Conservation (phyloP, 1,140 invertebrate species). For the Caenorhabditis latens region DNA sequence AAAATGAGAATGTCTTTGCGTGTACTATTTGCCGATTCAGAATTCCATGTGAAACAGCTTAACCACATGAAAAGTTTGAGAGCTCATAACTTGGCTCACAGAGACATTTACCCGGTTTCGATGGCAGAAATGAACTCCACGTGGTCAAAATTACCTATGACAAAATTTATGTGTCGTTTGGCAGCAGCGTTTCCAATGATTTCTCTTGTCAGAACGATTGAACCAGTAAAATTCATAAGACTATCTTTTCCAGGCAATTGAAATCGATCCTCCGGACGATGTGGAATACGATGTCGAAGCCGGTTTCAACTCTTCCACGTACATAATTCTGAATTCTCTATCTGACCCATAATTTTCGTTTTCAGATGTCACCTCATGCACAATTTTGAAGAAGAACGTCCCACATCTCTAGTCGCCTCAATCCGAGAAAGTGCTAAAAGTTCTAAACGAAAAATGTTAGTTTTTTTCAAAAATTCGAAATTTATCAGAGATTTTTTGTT, state of each 20-base stretch:
- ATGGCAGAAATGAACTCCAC: too few relatives aligned
- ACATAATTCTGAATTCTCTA: neutral
- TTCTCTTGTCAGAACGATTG: too few relatives aligned
- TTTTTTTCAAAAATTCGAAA: neutral
- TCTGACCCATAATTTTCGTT: neutral
- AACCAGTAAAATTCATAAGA: too few relatives aligned
- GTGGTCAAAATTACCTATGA: too few relatives aligned
- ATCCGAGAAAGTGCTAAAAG: slow-evolving; percentile 36
- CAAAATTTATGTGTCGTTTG: too few relatives aligned
- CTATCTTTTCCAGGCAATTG: slow-evolving; percentile 24
- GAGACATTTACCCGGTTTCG: too few relatives aligned
- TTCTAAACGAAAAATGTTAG: slow-evolving; percentile 29
- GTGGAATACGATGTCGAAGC: slow-evolving; percentile 34
- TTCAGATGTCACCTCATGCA: slow-evolving; percentile 47
- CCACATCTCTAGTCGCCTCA: slow-evolving; percentile 23
- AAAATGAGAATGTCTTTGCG: too few relatives aligned
- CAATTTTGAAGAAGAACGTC: slow-evolving; percentile 47
- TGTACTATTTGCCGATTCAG: too few relatives aligned
- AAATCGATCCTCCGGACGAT: slow-evolving; percentile 50
- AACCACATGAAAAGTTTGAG: too few relatives aligned
- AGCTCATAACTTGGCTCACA: too few relatives aligned
- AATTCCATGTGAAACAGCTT: too few relatives aligned
- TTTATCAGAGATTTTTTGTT: neutral
- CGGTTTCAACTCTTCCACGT: slow-evolving; percentile 45
- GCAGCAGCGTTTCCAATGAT: too few relatives aligned